A percentile compares a stretch with the other conserved stretches of the same genome.
Conservation (phyloP, 1,140 invertebrate genomes). For the Drosophila pandora region DNA sequence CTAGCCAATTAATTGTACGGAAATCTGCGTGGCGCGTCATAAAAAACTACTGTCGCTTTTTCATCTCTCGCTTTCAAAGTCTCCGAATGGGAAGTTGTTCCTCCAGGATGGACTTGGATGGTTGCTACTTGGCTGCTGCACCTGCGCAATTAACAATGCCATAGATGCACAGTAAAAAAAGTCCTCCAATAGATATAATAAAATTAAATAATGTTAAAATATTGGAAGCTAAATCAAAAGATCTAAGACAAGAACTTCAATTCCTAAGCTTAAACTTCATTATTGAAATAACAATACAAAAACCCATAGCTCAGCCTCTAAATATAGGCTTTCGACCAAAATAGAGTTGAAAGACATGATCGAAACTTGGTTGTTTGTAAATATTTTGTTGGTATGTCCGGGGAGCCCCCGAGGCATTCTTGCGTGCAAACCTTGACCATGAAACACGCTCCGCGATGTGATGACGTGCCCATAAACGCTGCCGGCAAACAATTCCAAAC, state of each 20-base stretch:
- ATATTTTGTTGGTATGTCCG: constrained; percentile 17
- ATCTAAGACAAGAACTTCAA: neutral
- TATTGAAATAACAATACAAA: neutral
- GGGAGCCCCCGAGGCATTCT: constrained; percentile 52
- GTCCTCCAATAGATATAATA: neutral
- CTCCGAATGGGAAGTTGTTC: constrained; percentile 19
- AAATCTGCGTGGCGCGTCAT: constrained; percentile 58
- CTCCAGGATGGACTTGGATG: constrained; percentile 1
- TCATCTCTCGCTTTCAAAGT: constrained; percentile 31
- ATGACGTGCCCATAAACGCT: constrained; percentile 57
- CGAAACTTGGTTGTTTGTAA: neutral
- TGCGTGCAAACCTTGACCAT: constrained; percentile 72
- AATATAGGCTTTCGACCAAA: neutral
- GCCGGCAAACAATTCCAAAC: constrained; percentile 50
- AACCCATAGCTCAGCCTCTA: neutral
- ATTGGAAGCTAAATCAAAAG: neutral
- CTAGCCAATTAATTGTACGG: constrained; percentile 66
- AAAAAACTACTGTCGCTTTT: constrained; percentile 78
- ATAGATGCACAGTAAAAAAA: constrained; percentile 16
- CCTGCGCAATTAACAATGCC: constrained; percentile 21
- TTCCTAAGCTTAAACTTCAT: neutral
- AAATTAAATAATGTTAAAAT: neutral
- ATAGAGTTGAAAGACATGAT: neutral
- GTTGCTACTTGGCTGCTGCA: constrained; percentile 14
- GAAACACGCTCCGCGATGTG: constrained; percentile 47